These are phyloP conservation scores for Synanthedon myopaeformis DNA, from an alignment of 2,888 invertebrate species.

Conservation along the genomic window DNA sequence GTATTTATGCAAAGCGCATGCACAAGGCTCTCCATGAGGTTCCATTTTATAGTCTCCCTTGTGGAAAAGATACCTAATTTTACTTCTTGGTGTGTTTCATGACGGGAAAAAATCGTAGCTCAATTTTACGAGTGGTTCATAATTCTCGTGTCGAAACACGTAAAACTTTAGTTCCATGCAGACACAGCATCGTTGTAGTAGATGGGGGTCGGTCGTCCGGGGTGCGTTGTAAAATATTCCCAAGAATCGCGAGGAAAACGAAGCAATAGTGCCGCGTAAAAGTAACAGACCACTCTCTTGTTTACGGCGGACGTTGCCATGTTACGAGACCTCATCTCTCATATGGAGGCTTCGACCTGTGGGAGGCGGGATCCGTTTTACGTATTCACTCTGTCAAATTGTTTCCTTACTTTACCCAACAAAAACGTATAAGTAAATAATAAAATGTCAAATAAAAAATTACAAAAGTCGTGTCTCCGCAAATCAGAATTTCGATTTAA, in stretches of 20 bases:
- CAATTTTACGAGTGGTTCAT: conserved; percentile 52
- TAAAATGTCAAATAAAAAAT: not conserved
- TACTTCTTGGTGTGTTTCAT: conserved; percentile 7
- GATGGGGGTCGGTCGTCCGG: conserved; percentile 22
- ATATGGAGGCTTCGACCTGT: conserved; percentile 5
- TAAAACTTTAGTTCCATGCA: conserved; percentile 51
- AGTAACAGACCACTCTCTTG: conserved; percentile 34
- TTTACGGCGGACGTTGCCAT: conserved; percentile 34
- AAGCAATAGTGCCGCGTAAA: conserved; percentile 40
- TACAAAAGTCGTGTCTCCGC: conserved; percentile 13
- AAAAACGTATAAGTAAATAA: conserved; percentile 5
- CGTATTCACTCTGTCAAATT: conserved; percentile 11
- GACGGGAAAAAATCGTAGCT: conserved; percentile 33
- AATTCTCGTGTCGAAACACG: conserved; percentile 51
- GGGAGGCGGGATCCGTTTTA: conserved; percentile 11
- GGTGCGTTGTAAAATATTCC: conserved; percentile 44
- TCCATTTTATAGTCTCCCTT: conserved; percentile 28
- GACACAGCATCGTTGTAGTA: conserved; percentile 42
- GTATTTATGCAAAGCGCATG: conserved; percentile 46
- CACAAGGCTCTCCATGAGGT: conserved; percentile 35
- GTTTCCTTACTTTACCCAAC: conserved; percentile 1
- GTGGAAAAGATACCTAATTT: not conserved
- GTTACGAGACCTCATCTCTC: conserved; percentile 9
- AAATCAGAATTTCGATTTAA: conserved; percentile 29
- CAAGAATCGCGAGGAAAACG: conserved; percentile 29